Percentiles rank a stretch among this genome's conserved stretches.
These are phyloP conservation scores for Lissonota sp. DNA, from an alignment of 2,888 invertebrate species.

Conservation along the genomic window DNA sequence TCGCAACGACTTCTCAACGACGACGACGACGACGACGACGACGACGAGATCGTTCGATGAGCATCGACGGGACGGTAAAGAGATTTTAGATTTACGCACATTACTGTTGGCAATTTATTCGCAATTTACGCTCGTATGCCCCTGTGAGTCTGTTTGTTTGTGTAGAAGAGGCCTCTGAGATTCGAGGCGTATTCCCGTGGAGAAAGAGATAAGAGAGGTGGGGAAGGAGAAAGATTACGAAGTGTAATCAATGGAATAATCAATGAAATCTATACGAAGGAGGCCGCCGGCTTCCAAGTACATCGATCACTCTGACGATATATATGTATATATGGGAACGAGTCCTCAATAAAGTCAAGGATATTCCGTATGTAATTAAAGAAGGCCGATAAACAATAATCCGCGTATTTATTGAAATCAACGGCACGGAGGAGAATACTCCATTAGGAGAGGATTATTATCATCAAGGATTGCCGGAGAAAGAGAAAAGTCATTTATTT, in stretches of 20 bases:
- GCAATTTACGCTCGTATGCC: constrained; percentile 4
- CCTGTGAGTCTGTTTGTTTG: background rate
- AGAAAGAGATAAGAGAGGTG: constrained; percentile 44
- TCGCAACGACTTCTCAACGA: constrained; percentile 44
- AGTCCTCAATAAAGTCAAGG: constrained; percentile 51
- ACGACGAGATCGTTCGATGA: constrained; percentile 23
- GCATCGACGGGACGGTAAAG: constrained; percentile 24
- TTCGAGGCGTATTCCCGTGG: constrained; percentile 26
- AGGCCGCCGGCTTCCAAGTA: constrained; percentile 39
- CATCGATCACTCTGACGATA: constrained; percentile 48
- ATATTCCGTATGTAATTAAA: constrained; percentile 38
- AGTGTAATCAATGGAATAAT: constrained; percentile 46
- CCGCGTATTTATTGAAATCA: constrained; percentile 26
- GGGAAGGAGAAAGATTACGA: constrained; percentile 28
- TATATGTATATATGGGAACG: constrained; percentile 6
- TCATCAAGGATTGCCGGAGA: constrained; percentile 20
- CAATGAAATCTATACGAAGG: constrained; percentile 51
- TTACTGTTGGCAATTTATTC: constrained; percentile 46
- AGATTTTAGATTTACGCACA: constrained; percentile 55
- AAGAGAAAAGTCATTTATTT: background rate
- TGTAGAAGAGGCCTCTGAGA: constrained; percentile 2
- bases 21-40: constrained; percentile 28
- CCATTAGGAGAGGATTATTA: constrained; percentile 13
- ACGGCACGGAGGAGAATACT: background rate
- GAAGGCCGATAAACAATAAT: constrained; percentile 53